Evolutionary conservation across 2,888 invertebrate genomes (phyloP), one percentile per base, ranked within the genome.

Genomic region (Netelia melanura): DNA sequence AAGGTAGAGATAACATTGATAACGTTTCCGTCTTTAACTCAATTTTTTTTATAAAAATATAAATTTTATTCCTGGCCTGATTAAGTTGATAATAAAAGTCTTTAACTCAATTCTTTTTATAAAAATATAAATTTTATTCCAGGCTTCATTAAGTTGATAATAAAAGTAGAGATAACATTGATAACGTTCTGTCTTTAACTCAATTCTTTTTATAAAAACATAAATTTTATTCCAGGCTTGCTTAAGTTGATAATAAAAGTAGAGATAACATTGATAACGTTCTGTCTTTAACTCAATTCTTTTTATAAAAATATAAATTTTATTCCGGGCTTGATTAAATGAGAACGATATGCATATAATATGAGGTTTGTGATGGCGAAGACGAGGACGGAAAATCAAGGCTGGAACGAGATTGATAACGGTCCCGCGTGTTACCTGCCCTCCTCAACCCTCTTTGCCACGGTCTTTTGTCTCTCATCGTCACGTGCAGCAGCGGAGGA

Each of bases 381-480:
- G 64, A 75, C 67, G 48, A 68, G 30, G 23, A 68, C 30, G 54
- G 38, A 38, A 67, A 81, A 84, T 84, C 81, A 72, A 52, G 71
- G 65, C 71, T 80, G 23, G 61, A 76, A 76, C 38, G 71, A 72
- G 84, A 80, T 84, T 84, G 71, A 84, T 80, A 72, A 67, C 71
- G 58, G 61, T 80, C 14, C 70, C 75, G 71, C 52, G 72, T 84
- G 64, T 71, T 62, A 67, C 68, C 72, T 25, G 25, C 25, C 10
- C 10, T 48, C 14, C 17, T 3, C 38, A 8, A 9, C 44, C 8
- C 38, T 21, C 9, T 67, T 9, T 11, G 61, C 21, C 61, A 48
- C 76, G 52, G 48, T 78, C 68, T 78, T 78, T 68, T 61, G 68
- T 78, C 38, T 68, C 61, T 78, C 68, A 52, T 68, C 70, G 56